Conservation (phyloP, 1,140 invertebrate species). For the Platyscapa corneri region DNA sequence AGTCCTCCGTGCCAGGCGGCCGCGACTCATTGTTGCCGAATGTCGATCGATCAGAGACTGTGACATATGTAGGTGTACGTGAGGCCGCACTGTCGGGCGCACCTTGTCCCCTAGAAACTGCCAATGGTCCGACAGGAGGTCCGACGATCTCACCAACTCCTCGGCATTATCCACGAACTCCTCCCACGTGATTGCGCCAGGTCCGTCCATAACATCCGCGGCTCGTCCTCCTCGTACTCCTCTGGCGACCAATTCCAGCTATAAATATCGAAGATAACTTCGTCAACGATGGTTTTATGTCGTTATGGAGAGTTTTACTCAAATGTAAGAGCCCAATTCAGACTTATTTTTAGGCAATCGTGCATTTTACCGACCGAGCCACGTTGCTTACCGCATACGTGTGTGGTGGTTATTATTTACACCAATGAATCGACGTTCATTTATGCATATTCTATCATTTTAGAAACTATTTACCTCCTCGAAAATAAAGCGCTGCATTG, state of each 20-base stretch:
- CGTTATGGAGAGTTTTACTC: background rate
- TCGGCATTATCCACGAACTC: constrained; percentile 68
- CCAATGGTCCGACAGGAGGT: constrained; percentile 67
- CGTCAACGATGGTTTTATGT: background rate
- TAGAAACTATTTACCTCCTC: background rate
- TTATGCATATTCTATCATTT: background rate
- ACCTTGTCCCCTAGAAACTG: constrained; percentile 68
- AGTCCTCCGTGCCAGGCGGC: too few species aligned
- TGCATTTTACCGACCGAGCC: background rate
- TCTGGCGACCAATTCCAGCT: background rate
- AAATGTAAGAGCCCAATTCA: background rate
- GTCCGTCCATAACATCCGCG: constrained; percentile 62
- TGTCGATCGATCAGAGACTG: constrained; percentile 26
- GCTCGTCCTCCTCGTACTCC: too few species aligned
- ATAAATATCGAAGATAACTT: background rate
- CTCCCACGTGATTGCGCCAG: constrained; percentile 71
- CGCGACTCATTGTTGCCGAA: constrained; percentile 24
- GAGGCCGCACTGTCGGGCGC: background rate
- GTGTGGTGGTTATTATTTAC: background rate
- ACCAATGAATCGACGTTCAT: background rate
- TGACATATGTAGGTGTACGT: background rate
- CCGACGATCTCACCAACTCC: constrained; percentile 60
- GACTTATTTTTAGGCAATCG: background rate
- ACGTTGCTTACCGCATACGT: background rate
- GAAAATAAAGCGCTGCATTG: background rate